Conservation (phyloP, 1,140 invertebrate species). For the Cardiocondyla obscurior region DNA sequence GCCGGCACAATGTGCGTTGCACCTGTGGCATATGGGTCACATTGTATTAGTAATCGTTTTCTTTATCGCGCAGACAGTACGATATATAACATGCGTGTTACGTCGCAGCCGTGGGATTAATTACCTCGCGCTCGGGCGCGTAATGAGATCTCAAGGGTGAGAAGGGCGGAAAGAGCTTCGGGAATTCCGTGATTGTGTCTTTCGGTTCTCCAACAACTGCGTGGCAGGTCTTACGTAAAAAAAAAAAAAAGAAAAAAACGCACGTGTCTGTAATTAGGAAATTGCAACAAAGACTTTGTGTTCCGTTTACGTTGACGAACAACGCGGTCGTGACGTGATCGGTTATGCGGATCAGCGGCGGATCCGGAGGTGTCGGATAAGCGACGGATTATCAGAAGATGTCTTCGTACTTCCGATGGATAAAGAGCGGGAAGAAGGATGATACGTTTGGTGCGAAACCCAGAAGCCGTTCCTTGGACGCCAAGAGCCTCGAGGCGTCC, state of each 20-base stretch:
- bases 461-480: conserved; percentile 90
- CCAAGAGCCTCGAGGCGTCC: conserved; percentile 88
- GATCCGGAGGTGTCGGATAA: not conserved
- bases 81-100: not conserved
- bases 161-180: not conserved
- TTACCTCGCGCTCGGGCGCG: not conserved
- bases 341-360: not conserved
- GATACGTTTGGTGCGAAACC: conserved; percentile 86
- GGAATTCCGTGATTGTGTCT: not conserved
- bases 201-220: not conserved
- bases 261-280: conserved; percentile 11
- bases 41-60: conserved; percentile 1
- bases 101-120: not conserved
- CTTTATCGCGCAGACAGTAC: conserved; percentile 23
- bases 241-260: not conserved
- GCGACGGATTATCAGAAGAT: conserved; percentile 76
- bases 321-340: not conserved
- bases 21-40: conserved; percentile 22
- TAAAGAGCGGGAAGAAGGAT: conserved; percentile 88
- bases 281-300: not conserved
- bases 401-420: conserved; percentile 90
- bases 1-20: conserved; percentile 6
- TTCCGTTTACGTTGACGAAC: not conserved
- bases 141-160: too few relatives aligned
- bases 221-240: not conserved